Conservation (phyloP, 2,797 vertebrate genomes). For the Pipistrellus nathusii region DNA sequence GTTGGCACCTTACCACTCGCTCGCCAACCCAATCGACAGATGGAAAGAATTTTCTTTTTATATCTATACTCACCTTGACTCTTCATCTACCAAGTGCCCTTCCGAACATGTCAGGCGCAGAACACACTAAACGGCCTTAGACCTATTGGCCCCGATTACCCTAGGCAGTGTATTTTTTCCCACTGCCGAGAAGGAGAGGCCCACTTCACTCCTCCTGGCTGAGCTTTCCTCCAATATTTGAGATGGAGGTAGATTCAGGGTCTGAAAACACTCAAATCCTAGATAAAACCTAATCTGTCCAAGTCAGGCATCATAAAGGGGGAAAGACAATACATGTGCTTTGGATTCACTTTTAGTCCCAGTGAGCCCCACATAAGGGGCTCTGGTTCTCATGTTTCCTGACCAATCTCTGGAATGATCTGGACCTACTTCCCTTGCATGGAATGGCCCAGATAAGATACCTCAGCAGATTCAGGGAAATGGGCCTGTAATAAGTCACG, state of each 20-base stretch:
- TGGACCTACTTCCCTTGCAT: background rate
- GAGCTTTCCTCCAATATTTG: background rate
- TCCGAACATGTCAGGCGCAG: background rate
- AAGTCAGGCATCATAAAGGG: background rate
- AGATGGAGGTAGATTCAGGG: background rate
- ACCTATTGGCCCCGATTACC: background rate
- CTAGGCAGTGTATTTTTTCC: background rate
- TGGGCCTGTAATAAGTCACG: background rate
- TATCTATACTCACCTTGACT: background rate
- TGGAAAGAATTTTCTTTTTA: background rate
- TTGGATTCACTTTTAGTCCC: background rate
- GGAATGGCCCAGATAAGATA: background rate
- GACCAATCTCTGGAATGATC: background rate
- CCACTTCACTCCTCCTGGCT: background rate
- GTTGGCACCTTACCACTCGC: background rate
- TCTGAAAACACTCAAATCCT: slow-evolving; percentile 2
- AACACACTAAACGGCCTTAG: background rate
- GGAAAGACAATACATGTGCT: background rate
- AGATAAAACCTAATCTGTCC: background rate
- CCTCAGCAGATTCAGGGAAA: background rate
- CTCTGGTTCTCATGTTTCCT: background rate
- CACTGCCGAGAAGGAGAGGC: background rate
- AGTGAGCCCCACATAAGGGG: too few species aligned
- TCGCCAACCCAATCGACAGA: background rate
- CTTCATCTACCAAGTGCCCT: background rate